Percentiles rank a stretch among this genome's conserved stretches.
These are phyloP conservation scores for Tetramorium parvispinum DNA, from an alignment of 1,140 invertebrate genomes.

Conservation along the genomic window DNA sequence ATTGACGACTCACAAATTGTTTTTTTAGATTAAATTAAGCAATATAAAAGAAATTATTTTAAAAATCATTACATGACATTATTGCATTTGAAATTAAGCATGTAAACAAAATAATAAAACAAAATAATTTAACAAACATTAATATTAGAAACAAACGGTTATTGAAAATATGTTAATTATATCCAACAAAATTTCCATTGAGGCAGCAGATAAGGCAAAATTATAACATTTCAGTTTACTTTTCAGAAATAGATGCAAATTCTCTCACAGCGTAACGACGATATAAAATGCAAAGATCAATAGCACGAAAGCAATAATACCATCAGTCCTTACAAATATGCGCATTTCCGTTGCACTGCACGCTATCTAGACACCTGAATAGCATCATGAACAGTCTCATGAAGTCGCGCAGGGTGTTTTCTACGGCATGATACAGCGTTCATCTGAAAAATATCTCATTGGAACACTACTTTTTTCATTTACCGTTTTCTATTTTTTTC, in stretches of 20 bases:
- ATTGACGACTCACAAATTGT: not conserved
- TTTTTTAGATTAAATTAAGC: not conserved
- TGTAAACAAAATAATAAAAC: not conserved
- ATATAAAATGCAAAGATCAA: not conserved
- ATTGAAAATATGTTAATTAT: not conserved
- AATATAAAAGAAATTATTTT: not conserved
- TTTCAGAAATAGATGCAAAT: slow-evolving; percentile 15
- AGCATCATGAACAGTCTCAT: slow-evolving; percentile 68
- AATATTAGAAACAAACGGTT: not conserved
- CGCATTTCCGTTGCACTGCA: slow-evolving; percentile 31
- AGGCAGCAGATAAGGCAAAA: not conserved
- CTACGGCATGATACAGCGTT: slow-evolving; percentile 76
- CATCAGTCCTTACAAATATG: slow-evolving; percentile 62
- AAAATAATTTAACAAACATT: not conserved
- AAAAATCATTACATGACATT: not conserved
- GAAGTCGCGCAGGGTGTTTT: slow-evolving; percentile 63
- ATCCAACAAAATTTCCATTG: not conserved
- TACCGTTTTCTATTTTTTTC: slow-evolving; percentile 52
- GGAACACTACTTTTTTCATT: slow-evolving; percentile 72
- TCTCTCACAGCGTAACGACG: not conserved
- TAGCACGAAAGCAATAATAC: not conserved
- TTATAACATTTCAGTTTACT: not conserved
- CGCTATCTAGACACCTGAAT: slow-evolving; percentile 66
- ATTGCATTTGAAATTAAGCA: not conserved
- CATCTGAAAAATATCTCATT: slow-evolving; percentile 74